phyloP scores from a whole-genome alignment of 2,113 vertebrate species.

The Ochotona princeps region DNA sequence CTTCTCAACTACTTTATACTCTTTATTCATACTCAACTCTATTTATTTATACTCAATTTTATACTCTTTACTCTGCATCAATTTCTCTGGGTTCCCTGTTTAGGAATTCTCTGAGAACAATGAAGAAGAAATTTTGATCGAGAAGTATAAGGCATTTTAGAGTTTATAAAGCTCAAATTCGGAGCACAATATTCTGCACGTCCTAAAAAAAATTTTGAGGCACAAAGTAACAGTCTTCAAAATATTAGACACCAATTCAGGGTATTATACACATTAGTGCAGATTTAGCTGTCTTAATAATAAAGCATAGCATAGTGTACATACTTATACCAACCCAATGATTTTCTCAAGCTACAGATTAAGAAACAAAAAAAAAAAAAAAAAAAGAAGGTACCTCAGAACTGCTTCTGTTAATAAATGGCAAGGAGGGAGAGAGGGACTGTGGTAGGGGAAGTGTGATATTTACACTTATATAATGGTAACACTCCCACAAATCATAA shows the following conservation, averaged over 20 bases:
- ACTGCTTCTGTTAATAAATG: not conserved
- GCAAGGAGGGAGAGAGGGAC: too few species aligned
- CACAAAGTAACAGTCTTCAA: slow-evolving; percentile 17
- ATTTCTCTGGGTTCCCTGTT: not conserved
- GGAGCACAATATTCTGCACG: not conserved
- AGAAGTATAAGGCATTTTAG: not conserved
- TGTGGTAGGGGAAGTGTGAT: accelerated
- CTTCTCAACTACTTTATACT: too few species aligned
- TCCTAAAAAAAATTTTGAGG: slow-evolving; percentile 38
- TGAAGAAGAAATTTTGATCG: not conserved
- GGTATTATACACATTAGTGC: not conserved
- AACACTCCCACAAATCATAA: not conserved
- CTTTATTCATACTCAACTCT: too few species aligned
- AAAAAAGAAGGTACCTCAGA: not conserved
- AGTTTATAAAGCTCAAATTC: not conserved
- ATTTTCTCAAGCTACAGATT: not conserved
- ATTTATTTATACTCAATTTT: too few species aligned
- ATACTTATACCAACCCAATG: not conserved
- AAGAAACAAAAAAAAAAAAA: not conserved
- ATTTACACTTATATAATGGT: not conserved
- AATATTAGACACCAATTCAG: not conserved
- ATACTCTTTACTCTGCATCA: not conserved
- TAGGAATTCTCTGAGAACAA: not conserved
- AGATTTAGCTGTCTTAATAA: slow-evolving; percentile 23
- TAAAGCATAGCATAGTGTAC: not conserved